Conservation (phyloP, 2,113 vertebrate genomes). For the Rostratula benghalensis region DNA sequence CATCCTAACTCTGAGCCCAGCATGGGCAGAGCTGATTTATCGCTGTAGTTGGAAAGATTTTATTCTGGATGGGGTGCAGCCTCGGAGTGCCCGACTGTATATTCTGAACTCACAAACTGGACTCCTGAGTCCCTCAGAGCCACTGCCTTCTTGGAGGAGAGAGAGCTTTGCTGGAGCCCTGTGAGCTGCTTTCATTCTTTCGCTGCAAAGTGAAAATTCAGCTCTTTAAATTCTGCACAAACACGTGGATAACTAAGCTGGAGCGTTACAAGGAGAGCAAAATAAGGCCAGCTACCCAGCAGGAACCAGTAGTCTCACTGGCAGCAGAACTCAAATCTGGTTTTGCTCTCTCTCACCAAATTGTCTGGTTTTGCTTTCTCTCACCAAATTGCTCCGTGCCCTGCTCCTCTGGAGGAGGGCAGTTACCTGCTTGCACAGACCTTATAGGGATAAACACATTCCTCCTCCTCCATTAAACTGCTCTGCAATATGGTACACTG, state of each 20-base stretch:
- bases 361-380: background rate
- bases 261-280: background rate
- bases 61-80: background rate
- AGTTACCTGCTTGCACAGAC: too few species aligned
- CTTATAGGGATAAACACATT: too few species aligned
- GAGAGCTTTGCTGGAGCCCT: background rate
- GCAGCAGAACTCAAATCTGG: background rate
- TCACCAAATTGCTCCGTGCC: background rate
- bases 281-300: background rate
- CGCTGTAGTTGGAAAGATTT: rapidly evolving
- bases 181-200: background rate
- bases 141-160: background rate
- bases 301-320: background rate
- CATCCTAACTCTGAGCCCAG: rapidly evolving
- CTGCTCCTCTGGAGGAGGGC: background rate
- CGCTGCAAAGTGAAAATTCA: background rate
- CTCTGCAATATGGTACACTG: background rate
- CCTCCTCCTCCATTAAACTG: background rate
- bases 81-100: background rate
- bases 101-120: background rate
- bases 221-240: background rate
- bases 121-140: background rate
- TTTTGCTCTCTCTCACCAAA: background rate
- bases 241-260: background rate
- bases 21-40: rapidly evolving